Conservation (phyloP, 2,113 vertebrate genomes). For the Todiramphus saurophagus region DNA sequence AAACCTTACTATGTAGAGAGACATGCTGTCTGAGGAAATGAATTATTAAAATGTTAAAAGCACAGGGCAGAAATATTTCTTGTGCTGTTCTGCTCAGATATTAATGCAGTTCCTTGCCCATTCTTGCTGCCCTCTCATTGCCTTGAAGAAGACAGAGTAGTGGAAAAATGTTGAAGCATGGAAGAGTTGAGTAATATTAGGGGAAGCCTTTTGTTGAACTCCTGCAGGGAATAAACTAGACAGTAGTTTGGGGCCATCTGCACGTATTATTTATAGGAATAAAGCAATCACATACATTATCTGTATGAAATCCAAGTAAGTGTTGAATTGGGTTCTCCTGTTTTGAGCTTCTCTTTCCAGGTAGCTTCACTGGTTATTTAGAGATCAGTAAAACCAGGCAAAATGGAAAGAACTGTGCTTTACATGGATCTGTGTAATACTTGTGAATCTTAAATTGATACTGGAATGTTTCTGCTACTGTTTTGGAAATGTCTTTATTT, state of each 20-base stretch:
- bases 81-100: conserved; percentile 36
- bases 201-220: conserved; percentile 2
- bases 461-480: not conserved
- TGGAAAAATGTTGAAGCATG: not conserved
- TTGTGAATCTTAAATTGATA: not conserved
- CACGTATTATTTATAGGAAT: not conserved
- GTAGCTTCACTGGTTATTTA: not conserved
- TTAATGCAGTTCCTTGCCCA: conserved; percentile 21
- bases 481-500: not conserved
- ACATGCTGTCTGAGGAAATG: not conserved
- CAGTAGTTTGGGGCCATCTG: not conserved
- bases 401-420: not conserved
- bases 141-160: not conserved
- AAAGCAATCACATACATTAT: not conserved
- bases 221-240: not conserved
- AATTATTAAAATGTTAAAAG: conserved; percentile 63
- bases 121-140: not conserved
- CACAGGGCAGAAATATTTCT: conserved; percentile 4
- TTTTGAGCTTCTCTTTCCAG: not conserved
- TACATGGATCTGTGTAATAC: not conserved
- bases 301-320: not conserved
- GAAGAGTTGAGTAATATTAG: not conserved
- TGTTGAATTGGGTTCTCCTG: not conserved
- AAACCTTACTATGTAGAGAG: conserved; percentile 19
- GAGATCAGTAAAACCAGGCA: not conserved